These are phyloP conservation scores for Cololabis saira DNA, from an alignment of 2,113 vertebrate species.

Conservation along the genomic window DNA sequence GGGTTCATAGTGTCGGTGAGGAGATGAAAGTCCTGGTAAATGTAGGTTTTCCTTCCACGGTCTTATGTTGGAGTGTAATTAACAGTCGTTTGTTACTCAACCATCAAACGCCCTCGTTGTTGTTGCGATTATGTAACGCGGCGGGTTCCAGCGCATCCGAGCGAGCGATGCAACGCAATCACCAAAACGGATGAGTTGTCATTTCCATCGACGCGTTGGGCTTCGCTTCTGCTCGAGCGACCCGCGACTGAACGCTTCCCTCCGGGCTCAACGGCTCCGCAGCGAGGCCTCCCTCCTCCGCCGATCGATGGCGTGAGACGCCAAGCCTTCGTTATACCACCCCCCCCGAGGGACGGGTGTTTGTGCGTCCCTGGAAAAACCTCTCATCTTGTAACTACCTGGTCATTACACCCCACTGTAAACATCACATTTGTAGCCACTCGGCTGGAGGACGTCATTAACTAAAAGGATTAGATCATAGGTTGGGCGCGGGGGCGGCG, in stretches of 20 bases:
- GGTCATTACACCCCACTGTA: slow-evolving; percentile 77
- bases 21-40: too few relatives aligned
- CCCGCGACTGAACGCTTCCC: slow-evolving; percentile 3
- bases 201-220: background rate
- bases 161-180: slow-evolving; percentile 8
- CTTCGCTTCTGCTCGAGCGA: background rate
- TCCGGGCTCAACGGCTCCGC: slow-evolving; percentile 5
- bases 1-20: too few relatives aligned
- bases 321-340: background rate
- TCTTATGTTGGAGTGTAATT: too few relatives aligned
- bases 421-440: slow-evolving; percentile 83
- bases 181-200: slow-evolving; percentile 15
- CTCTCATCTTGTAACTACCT: slow-evolving; percentile 49
- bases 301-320: slow-evolving; percentile 34
- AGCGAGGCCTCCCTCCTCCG: background rate
- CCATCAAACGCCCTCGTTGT: slow-evolving; percentile 16
- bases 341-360: background rate
- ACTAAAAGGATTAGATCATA: slow-evolving; percentile 88
- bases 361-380: slow-evolving; percentile 7
- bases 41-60: too few relatives aligned
- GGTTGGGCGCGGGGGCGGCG: slow-evolving; percentile 65
- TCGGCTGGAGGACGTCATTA: slow-evolving; percentile 82
- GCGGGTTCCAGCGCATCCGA: background rate
- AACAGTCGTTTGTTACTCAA: background rate
- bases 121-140: slow-evolving; percentile 5